Evolutionary conservation across 2,113 vertebrate genomes (phyloP).

Genomic region (Acinonyx jubatus): DNA sequence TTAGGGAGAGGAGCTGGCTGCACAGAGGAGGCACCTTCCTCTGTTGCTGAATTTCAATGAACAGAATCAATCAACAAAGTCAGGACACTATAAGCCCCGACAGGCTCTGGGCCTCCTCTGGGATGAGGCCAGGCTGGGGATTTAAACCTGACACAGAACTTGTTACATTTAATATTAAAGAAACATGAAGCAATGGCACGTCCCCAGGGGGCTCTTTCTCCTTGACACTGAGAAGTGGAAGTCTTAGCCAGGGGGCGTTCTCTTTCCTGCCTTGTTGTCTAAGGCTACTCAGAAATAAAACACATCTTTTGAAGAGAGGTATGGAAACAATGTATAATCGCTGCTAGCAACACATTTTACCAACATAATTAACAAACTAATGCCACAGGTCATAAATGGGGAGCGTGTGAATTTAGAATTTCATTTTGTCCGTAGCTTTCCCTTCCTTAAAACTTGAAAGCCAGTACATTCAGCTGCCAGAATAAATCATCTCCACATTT

Average conservation of each 20-base stretch:
- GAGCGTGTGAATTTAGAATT: not conserved
- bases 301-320: constrained; percentile 13
- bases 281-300: not conserved
- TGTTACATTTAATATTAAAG: constrained; percentile 24
- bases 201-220: not conserved
- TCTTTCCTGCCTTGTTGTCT: not conserved
- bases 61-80: constrained; percentile 17
- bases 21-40: not conserved
- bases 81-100: not conserved
- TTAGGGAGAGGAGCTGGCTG: not conserved
- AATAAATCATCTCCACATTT: not conserved
- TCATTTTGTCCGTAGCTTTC: not conserved
- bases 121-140: not conserved
- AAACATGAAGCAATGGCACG: not conserved
- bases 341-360: not conserved
- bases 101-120: not conserved
- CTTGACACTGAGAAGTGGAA: not conserved
- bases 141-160: not conserved
- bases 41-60: constrained; percentile 40
- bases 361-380: not conserved
- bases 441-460: not conserved
- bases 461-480: not conserved
- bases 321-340: not conserved
- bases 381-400: not conserved
- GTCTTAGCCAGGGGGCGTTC: not conserved